These are phyloP conservation scores for Heterodera filipjevi DNA, from an alignment of 2,888 invertebrate genomes.

Conservation along the genomic window DNA sequence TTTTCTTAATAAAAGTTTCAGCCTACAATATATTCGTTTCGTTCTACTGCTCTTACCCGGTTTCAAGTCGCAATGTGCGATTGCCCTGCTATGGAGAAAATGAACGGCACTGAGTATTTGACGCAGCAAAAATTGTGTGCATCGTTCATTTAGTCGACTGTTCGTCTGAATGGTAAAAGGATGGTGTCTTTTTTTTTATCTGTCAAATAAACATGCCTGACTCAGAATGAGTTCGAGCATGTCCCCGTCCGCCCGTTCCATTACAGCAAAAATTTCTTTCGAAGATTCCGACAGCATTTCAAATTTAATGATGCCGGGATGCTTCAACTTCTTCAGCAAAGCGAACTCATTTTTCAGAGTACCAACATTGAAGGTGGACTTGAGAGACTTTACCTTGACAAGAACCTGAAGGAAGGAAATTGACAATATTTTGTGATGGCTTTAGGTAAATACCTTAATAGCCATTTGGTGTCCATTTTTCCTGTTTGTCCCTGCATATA, in stretches of 20 bases:
- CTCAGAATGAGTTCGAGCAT: constrained; percentile 71
- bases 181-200: constrained; percentile 66
- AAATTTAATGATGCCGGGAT: constrained; percentile 76
- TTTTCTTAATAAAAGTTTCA: constrained; percentile 49
- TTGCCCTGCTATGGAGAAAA: constrained; percentile 93
- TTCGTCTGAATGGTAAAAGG: constrained; percentile 66
- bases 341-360: constrained; percentile 56
- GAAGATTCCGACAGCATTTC: constrained; percentile 98
- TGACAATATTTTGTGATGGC: not conserved
- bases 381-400: not conserved
- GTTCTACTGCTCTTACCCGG: constrained; percentile 36
- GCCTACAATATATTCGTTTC: not conserved
- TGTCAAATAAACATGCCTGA: not conserved
- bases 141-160: constrained; percentile 86
- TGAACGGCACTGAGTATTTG: constrained; percentile 88
- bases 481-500: constrained; percentile 80
- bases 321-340: constrained; percentile 61
- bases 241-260: constrained; percentile 97
- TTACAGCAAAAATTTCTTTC: constrained; percentile 95
- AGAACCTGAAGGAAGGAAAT: not conserved
- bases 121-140: constrained; percentile 67
- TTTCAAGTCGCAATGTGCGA: constrained; percentile 76
- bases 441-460: constrained; percentile 49
- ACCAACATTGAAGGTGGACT: constrained; percentile 44
- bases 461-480: constrained; percentile 59